Conservation (phyloP, 92 coral and sea anemone genomes). For the Ricordea florida region DNA sequence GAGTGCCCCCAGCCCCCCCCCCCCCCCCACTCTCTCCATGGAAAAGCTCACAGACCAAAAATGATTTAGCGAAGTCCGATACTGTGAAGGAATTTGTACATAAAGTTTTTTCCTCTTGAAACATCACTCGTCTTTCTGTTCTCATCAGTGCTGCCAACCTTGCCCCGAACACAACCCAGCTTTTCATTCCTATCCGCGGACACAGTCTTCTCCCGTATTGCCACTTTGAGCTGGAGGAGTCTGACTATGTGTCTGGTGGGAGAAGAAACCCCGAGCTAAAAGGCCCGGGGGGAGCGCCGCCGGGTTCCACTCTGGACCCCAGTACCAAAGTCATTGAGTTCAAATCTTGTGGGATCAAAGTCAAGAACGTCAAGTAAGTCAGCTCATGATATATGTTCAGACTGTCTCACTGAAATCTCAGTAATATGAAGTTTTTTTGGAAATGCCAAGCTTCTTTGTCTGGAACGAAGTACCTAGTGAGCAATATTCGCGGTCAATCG, state of each 20-base stretch:
- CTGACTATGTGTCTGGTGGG: constrained; percentile 95
- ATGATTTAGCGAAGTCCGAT: neutral
- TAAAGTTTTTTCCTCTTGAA: neutral
- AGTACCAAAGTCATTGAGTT: constrained; percentile 95
- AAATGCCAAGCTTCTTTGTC: no score
- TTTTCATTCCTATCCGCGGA: constrained; percentile 74
- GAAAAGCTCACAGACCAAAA: no score
- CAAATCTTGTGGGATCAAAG: constrained; percentile 95
- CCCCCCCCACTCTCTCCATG: no score
- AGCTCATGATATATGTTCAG: neutral
- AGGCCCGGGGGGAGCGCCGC: constrained; percentile 98
- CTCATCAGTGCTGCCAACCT: constrained; percentile 73
- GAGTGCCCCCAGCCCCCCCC: no score
- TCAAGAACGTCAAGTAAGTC: constrained; percentile 85
- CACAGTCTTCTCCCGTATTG: constrained; percentile 95
- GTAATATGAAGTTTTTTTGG: no score
- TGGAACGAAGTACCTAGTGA: neutral
- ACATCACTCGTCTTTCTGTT: no score
- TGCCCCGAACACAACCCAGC: constrained; percentile 62
- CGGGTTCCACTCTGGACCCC: constrained; percentile 96
- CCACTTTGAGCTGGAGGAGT: constrained; percentile 96
- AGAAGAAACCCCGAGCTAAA: constrained; percentile 93
- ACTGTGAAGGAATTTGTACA: neutral
- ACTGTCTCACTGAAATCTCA: no score
- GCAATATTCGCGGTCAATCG: no score